These are phyloP conservation scores for Armadillidium nasatum DNA, from an alignment of 1,140 invertebrate genomes.

Conservation along the genomic window DNA sequence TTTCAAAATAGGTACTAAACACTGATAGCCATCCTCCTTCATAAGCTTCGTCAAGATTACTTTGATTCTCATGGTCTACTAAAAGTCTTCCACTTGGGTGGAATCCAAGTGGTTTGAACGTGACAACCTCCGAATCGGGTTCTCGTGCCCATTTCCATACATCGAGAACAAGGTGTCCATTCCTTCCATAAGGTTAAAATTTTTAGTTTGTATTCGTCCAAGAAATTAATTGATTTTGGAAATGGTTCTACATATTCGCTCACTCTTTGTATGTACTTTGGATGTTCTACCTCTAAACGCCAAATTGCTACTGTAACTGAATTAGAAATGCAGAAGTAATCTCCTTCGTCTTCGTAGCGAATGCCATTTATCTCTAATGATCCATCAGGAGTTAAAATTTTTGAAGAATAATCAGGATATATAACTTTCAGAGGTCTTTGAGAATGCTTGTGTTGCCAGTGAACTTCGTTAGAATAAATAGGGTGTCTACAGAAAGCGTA, in stretches of 20 bases:
- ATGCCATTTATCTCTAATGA: background rate
- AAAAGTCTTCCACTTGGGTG: background rate
- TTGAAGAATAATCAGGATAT: background rate
- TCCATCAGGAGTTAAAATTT: background rate
- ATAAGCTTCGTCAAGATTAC: background rate
- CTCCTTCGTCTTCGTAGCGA: background rate
- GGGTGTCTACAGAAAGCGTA: background rate
- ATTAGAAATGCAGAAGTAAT: background rate
- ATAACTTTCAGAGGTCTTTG: background rate
- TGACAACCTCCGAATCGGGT: background rate
- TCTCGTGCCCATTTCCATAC: background rate
- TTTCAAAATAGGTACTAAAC: background rate
- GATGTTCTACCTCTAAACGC: background rate
- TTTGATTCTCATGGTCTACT: background rate
- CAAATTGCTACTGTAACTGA: background rate
- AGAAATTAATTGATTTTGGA: background rate
- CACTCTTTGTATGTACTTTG: background rate
- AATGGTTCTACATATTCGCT: background rate
- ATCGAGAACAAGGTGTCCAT: background rate
- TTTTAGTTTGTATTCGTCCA: background rate
- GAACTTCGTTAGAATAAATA: background rate
- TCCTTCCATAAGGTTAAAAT: background rate
- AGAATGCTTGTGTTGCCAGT: background rate
- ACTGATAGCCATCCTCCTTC: background rate
- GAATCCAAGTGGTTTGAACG: background rate